Evolutionary conservation across 2,797 vertebrate genomes (phyloP).

Genomic region (Fistularia commersonii): DNA sequence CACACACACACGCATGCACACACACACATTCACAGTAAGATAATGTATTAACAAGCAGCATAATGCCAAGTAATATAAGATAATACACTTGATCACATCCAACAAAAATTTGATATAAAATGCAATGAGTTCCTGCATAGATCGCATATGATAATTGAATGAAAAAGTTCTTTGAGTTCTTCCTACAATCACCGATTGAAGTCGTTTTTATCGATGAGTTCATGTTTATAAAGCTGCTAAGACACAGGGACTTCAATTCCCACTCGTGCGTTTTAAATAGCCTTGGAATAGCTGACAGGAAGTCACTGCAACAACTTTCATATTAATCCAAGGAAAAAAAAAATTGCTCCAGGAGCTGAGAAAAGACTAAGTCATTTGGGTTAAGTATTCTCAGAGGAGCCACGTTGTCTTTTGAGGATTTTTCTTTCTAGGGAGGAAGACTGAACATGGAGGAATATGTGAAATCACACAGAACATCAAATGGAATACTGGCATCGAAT

Average conservation of each 20-base stretch:
- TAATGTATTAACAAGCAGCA: too few species aligned
- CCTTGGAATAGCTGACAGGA: constrained; percentile 14
- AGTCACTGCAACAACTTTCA: constrained; percentile 22
- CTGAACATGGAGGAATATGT: constrained; percentile 35
- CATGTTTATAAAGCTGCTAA: too few species aligned
- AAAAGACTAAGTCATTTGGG: constrained; percentile 62
- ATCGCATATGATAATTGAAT: too few species aligned
- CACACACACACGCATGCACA: too few species aligned
- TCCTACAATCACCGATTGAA: too few species aligned
- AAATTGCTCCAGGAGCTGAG: constrained; percentile 46
- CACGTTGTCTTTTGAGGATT: constrained; percentile 44
- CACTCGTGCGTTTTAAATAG: neutral
- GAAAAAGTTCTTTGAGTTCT: neutral
- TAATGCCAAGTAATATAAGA: too few species aligned
- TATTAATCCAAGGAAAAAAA: constrained; percentile 26
- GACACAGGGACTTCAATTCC: too few species aligned
- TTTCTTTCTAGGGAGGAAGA: constrained; percentile 64
- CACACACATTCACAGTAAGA: too few species aligned
- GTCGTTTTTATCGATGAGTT: too few species aligned
- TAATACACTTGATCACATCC: too few species aligned
- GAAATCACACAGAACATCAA: constrained; percentile 24
- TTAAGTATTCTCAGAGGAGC: constrained; percentile 59
- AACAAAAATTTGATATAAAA: too few species aligned
- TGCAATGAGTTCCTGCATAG: neutral
- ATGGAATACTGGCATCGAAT: constrained; percentile 18